These are phyloP conservation scores for Leptocoma aspasia DNA, from an alignment of 2,113 vertebrate species.

Conservation along the genomic window DNA sequence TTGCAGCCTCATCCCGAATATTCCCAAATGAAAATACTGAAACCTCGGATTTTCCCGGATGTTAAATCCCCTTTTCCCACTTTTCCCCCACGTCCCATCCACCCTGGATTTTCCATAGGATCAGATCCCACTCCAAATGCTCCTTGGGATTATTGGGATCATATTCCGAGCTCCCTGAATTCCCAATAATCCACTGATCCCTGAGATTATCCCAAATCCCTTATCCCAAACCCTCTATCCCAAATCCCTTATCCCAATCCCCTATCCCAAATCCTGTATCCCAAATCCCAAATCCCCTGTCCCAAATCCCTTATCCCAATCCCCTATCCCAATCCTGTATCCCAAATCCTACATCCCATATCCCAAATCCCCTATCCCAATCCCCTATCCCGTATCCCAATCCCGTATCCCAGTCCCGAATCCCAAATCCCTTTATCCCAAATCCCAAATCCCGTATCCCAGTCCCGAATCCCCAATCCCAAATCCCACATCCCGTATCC, in stretches of 20 bases:
- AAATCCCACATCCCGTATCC: no score
- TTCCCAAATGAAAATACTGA: fast-evolving
- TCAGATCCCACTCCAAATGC: fast-evolving
- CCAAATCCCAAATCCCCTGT: neutral
- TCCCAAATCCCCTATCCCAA: neutral
- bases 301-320: neutral
- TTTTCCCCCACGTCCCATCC: fast-evolving
- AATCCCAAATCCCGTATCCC: no score
- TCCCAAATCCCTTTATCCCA: no score
- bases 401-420: fast-evolving
- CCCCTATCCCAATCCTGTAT: no score
- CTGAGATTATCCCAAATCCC: neutral
- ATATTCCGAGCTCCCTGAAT: fast-evolving
- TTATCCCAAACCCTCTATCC: no score
- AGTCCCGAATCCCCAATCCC: no score
- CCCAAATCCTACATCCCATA: fast-evolving
- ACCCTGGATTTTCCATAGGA: fast-evolving
- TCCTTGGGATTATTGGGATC: neutral
- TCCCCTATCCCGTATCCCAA: no score
- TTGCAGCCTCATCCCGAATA: neutral
- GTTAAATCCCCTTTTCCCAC: neutral
- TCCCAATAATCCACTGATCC: fast-evolving
- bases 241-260: no score
- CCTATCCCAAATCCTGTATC: no score
- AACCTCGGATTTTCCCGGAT: fast-evolving